Conservation (phyloP, 2,888 invertebrate species). For the Iselma pallidipennis region DNA sequence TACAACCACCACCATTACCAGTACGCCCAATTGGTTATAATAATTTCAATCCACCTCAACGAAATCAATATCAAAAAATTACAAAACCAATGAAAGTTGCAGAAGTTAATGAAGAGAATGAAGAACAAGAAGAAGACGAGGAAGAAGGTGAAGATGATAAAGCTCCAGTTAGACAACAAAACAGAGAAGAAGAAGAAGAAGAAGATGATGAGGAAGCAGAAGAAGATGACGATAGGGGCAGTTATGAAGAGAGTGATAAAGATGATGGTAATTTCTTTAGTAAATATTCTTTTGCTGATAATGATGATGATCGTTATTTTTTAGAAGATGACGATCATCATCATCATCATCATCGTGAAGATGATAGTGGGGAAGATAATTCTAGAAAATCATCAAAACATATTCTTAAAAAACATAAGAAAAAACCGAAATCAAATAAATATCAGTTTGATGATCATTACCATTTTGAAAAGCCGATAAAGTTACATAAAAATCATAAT, state of each 20-base stretch:
- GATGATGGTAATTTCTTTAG: constrained; percentile 23
- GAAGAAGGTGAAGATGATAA: constrained; percentile 9
- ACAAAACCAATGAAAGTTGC: constrained; percentile 32
- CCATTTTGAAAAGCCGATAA: constrained; percentile 12
- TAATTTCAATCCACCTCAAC: constrained; percentile 33
- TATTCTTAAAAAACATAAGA: constrained; percentile 25
- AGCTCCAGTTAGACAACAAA: constrained; percentile 13
- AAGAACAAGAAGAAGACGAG: constrained; percentile 26
- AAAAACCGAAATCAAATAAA: constrained; percentile 7
- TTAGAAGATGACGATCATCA: constrained; percentile 10
- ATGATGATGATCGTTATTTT: constrained; percentile 32
- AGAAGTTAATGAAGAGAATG: constrained; percentile 2
- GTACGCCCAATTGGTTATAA: neutral
- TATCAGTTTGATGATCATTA: neutral
- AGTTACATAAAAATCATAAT: constrained; percentile 25
- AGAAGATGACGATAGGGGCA: constrained; percentile 15
- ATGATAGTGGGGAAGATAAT: constrained; percentile 37
- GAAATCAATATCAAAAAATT: constrained; percentile 30
- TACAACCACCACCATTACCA: neutral
- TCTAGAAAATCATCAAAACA: constrained; percentile 30
- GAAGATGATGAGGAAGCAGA: constrained; percentile 24
- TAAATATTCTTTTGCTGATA: constrained; percentile 31
- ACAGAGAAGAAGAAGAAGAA: constrained; percentile 27
- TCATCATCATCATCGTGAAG: constrained; percentile 17
- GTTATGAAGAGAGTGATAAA: constrained; percentile 25